These are phyloP conservation scores for Pogona vitticeps DNA, from an alignment of 2,113 vertebrate genomes.

Conservation along the genomic window DNA sequence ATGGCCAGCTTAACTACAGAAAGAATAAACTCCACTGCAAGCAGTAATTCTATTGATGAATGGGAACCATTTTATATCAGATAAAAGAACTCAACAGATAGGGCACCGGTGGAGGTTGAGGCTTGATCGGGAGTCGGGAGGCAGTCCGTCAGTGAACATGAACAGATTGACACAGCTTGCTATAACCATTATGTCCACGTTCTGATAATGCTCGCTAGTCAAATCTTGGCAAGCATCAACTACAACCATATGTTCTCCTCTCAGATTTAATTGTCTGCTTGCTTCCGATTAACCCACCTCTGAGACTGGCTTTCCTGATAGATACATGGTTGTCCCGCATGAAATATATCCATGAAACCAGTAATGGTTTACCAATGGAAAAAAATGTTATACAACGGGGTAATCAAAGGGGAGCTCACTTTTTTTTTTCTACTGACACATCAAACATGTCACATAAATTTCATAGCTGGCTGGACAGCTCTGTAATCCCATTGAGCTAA, in stretches of 20 bases:
- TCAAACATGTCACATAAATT: background rate
- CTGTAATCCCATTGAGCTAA: background rate
- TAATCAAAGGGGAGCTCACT: background rate
- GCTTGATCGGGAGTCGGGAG: conserved; percentile 54
- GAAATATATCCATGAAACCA: conserved; percentile 5
- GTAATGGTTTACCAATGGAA: conserved; percentile 22
- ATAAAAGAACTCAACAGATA: conserved; percentile 28
- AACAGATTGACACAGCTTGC: conserved; percentile 69
- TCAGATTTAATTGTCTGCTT: conserved; percentile 64
- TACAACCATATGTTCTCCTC: conserved; percentile 60
- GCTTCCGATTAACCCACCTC: conserved; percentile 56
- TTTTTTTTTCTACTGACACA: background rate
- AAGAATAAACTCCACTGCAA: background rate
- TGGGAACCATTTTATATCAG: conserved; percentile 15
- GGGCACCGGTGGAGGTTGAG: conserved; percentile 27
- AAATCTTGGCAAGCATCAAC: conserved; percentile 61
- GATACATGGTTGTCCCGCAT: background rate
- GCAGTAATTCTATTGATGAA: background rate
- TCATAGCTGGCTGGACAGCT: background rate
- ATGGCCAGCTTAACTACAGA: background rate
- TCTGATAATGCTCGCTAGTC: conserved; percentile 47
- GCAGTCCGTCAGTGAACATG: conserved; percentile 43
- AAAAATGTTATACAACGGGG: background rate
- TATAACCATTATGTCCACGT: conserved; percentile 55
- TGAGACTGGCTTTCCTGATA: conserved; percentile 49